Evolutionary conservation across 2,888 invertebrate species (phyloP).

Genomic region (Dasypogon diadema): DNA sequence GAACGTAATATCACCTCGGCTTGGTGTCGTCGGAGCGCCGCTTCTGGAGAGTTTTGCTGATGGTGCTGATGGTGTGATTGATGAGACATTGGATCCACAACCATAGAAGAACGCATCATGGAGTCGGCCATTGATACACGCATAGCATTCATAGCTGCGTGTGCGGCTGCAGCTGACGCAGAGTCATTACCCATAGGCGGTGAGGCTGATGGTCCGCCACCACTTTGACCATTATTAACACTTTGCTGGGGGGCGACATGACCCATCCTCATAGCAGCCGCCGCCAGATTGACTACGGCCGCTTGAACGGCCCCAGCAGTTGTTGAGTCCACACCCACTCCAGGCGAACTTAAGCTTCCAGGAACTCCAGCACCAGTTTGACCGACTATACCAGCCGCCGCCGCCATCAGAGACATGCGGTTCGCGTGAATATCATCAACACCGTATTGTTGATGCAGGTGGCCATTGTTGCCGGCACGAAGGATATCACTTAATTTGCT

Average conservation of each 20-base stretch:
- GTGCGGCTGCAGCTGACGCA: conserved; percentile 70
- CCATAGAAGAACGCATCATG: conserved; percentile 70
- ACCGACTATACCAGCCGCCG: conserved; percentile 74
- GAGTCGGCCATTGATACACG: conserved; percentile 72
- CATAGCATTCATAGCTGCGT: conserved; percentile 74
- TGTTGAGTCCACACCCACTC: conserved; percentile 68
- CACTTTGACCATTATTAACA: conserved; percentile 57
- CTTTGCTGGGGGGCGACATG: conserved; percentile 58
- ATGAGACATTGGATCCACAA: conserved; percentile 69
- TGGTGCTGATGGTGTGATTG: conserved; percentile 60
- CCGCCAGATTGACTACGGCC: conserved; percentile 81
- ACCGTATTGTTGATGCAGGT: conserved; percentile 73
- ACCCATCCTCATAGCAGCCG: conserved; percentile 77
- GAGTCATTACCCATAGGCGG: conserved; percentile 69
- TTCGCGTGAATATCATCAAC: conserved; percentile 74
- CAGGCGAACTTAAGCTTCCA: conserved; percentile 67
- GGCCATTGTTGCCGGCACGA: conserved; percentile 70
- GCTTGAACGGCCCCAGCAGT: conserved; percentile 76
- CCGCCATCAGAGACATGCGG: conserved; percentile 79
- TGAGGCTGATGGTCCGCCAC: conserved; percentile 60
- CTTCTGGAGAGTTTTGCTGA: conserved; percentile 62
- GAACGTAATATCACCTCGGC: conserved; percentile 85
- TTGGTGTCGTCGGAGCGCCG: conserved; percentile 80
- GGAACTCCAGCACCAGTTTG: conserved; percentile 73
- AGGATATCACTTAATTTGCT: conserved; percentile 70